phyloP scores from a whole-genome alignment of 2,113 vertebrate genomes.

The Poecile atricapillus region DNA sequence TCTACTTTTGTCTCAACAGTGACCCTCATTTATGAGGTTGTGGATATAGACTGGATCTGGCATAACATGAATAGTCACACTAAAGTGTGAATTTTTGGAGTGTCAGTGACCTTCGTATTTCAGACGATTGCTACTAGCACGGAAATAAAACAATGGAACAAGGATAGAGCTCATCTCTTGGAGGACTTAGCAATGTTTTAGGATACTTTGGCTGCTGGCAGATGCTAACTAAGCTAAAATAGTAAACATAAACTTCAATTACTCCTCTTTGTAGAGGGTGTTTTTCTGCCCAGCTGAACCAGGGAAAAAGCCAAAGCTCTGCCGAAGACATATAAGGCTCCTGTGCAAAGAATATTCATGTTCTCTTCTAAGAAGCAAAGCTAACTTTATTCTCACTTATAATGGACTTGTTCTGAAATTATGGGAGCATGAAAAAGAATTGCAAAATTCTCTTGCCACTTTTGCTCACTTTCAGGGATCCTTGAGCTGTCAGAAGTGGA shows the following conservation, averaged over 20 bases:
- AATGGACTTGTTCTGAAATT: not conserved
- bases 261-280: not conserved
- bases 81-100: not conserved
- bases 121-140: not conserved
- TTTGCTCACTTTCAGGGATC: not conserved
- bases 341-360: not conserved
- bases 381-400: not conserved
- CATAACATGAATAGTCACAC: not conserved
- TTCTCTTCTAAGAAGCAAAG: not conserved
- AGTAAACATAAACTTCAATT: not conserved
- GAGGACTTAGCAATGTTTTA: not conserved
- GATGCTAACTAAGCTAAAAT: not conserved
- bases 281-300: not conserved
- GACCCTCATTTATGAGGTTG: not conserved
- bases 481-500: not conserved
- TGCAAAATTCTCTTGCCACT: not conserved
- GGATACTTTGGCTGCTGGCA: not conserved
- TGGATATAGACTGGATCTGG: not conserved
- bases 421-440: not conserved
- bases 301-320: not conserved
- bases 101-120: not conserved
- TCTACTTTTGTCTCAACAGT: not conserved
- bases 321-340: not conserved
- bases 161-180: not conserved
- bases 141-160: not conserved